A percentile compares a stretch with the other conserved stretches of the same genome.
Conservation (phyloP, 2,888 invertebrate species). For the Drosophila cracens region DNA sequence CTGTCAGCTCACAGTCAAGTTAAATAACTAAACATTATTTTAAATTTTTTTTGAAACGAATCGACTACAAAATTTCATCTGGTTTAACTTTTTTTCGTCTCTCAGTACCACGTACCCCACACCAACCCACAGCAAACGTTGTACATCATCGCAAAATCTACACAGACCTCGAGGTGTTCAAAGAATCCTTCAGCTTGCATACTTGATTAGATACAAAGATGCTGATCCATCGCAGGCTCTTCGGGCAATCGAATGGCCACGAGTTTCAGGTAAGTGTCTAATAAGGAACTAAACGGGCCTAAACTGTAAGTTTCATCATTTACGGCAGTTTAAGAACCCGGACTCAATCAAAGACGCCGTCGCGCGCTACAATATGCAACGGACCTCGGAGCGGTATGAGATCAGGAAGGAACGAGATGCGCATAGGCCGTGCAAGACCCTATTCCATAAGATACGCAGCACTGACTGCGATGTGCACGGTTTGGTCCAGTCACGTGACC, state of each 20-base stretch:
- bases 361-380: slow-evolving; percentile 60
- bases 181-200: neutral
- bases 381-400: slow-evolving; percentile 58
- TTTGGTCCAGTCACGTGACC: slow-evolving; percentile 57
- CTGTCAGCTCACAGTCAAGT: neutral
- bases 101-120: neutral
- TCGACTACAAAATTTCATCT: neutral
- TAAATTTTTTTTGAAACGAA: neutral
- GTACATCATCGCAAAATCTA: neutral
- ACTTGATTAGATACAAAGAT: slow-evolving; percentile 10
- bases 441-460: slow-evolving; percentile 64
- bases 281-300: neutral
- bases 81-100: neutral
- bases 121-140: neutral
- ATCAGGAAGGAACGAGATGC: slow-evolving; percentile 22
- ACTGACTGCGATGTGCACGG: slow-evolving; percentile 38
- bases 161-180: neutral
- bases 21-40: neutral
- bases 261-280: slow-evolving; percentile 47
- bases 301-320: neutral
- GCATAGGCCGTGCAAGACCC: slow-evolving; percentile 20
- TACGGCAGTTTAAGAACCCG: slow-evolving; percentile 57
- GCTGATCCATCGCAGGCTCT: slow-evolving; percentile 41
- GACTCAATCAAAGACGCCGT: slow-evolving; percentile 68
- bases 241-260: slow-evolving; percentile 45